A percentile compares a stretch with the other conserved stretches of the same genome.
Evolutionary conservation across 2,797 vertebrate species (phyloP).

Genomic region (Alectoris magna): DNA sequence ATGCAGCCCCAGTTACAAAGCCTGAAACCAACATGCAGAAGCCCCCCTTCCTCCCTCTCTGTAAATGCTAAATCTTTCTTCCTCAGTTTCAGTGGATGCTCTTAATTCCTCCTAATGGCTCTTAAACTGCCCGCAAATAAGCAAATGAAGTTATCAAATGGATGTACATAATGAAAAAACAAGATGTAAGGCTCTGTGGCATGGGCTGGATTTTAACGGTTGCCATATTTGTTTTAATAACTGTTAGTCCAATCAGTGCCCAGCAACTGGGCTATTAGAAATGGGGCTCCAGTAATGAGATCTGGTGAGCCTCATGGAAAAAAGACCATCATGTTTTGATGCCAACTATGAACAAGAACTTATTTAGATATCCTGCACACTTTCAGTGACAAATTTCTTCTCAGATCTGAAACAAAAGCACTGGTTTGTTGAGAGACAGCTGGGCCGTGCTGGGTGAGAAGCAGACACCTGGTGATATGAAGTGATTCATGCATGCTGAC

Average conservation of each 20-base stretch:
- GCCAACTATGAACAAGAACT: not conserved
- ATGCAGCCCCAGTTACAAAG: not conserved
- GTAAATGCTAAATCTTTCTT: constrained; percentile 25
- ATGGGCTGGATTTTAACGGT: not conserved
- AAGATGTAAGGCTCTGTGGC: not conserved
- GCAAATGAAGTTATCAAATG: constrained; percentile 10
- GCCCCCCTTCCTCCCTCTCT: not conserved
- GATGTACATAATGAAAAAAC: not conserved
- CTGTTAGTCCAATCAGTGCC: not conserved
- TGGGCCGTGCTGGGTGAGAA: not conserved
- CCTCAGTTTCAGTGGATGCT: not conserved
- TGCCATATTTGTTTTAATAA: not conserved
- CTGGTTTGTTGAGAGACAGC: not conserved
- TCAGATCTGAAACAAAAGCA: constrained; percentile 12
- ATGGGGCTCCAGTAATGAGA: not conserved
- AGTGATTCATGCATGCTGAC: not conserved
- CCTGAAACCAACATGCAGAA: not conserved
- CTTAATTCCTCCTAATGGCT: not conserved
- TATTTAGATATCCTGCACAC: not conserved
- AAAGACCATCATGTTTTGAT: not conserved
- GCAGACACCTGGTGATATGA: not conserved
- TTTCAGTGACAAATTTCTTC: constrained; percentile 17
- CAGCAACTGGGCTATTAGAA: not conserved
- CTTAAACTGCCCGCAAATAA: not conserved
- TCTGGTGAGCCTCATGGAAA: not conserved